Evolutionary conservation across 2,888 invertebrate genomes (phyloP), one percentile per base, ranked within the genome.

Genomic region (Trimorus sp.): DNA sequence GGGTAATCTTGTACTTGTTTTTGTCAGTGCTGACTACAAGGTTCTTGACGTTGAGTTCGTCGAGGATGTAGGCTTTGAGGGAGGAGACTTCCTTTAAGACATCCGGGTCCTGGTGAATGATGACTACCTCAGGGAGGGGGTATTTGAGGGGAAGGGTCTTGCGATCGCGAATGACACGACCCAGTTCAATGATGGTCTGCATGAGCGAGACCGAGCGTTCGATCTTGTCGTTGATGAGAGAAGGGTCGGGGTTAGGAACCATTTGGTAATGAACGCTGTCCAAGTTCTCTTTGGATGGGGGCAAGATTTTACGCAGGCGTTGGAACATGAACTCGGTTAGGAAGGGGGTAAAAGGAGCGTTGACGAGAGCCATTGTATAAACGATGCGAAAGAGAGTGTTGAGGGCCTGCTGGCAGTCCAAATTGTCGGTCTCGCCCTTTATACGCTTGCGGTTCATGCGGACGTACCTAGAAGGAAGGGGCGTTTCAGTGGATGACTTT

Each of bases 321-420:
- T 98, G 97, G 92, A 97, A 99, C 95, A 99, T 98, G 79, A 96
- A 94, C 92, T 99, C 99, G 0, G 98, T 96, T 69, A 99, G 93
- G 92, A 97, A 99, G 0, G 99, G 99, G 0, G 98, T 98, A 91
- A 99, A 99, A 0, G 99, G 98, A 0, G 99, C 97, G 97, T 99
- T 99, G 87, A 99, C 95, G 86, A 96, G 94, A 0, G 96, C 95
- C 95, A 99, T 97, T 68, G 96, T 95, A 88, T 95, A 96, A 42
- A 99, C 93, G 0, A 99, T 97, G 86, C 95, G 94, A 90, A 96
- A 98, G 8, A 99, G 93, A 0, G 99, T 98, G 85, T 96, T 95
- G 71, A 99, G 92, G 0, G 99, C 97, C 73, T 95, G 93, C 80
- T 95, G 94, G 88, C 98, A 97, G 89, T 99, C 98, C 40, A 94